Conservation (phyloP, 2,888 invertebrate species). For the Agrochola circellaris region DNA sequence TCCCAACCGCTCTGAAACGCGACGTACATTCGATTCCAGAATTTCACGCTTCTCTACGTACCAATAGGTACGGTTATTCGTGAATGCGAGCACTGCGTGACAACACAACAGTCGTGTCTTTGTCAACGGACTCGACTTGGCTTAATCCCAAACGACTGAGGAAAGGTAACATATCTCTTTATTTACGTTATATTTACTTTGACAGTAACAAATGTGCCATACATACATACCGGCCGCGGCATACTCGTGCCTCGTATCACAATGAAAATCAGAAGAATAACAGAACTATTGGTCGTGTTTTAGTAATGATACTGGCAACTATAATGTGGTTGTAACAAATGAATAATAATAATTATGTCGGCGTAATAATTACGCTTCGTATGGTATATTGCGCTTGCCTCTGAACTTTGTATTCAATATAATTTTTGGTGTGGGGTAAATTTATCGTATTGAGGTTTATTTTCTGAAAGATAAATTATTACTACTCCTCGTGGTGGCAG, state of each 20-base stretch:
- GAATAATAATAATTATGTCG: slow-evolving; percentile 34
- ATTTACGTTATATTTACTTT: slow-evolving; percentile 82
- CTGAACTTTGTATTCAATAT: slow-evolving; percentile 57
- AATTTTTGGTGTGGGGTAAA: slow-evolving; percentile 32
- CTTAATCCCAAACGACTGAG: slow-evolving; percentile 84
- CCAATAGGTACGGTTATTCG: slow-evolving; percentile 72
- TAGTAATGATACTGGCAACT: slow-evolving; percentile 38
- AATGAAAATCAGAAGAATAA: slow-evolving; percentile 65
- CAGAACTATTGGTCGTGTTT: slow-evolving; percentile 62
- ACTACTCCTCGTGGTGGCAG: slow-evolving; percentile 80
- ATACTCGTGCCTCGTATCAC: slow-evolving; percentile 66
- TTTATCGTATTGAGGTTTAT: slow-evolving; percentile 66
- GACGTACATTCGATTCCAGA: slow-evolving; percentile 68
- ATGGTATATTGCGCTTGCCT: slow-evolving; percentile 31
- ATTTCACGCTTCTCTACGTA: slow-evolving; percentile 77
- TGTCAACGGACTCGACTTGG: slow-evolving; percentile 84
- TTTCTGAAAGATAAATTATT: slow-evolving; percentile 83
- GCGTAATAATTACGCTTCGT: slow-evolving; percentile 40
- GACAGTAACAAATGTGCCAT: slow-evolving; percentile 80
- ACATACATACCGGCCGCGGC: slow-evolving; percentile 61
- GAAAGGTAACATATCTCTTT: slow-evolving; percentile 84
- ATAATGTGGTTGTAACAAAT: slow-evolving; percentile 38
- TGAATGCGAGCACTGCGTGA: slow-evolving; percentile 77
- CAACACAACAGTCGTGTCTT: slow-evolving; percentile 78
- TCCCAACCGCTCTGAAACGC: slow-evolving; percentile 32